Evolutionary conservation across 2,888 invertebrate species (phyloP), one percentile per base, ranked within the genome.

Genomic region (Rhagonycha fulva): DNA sequence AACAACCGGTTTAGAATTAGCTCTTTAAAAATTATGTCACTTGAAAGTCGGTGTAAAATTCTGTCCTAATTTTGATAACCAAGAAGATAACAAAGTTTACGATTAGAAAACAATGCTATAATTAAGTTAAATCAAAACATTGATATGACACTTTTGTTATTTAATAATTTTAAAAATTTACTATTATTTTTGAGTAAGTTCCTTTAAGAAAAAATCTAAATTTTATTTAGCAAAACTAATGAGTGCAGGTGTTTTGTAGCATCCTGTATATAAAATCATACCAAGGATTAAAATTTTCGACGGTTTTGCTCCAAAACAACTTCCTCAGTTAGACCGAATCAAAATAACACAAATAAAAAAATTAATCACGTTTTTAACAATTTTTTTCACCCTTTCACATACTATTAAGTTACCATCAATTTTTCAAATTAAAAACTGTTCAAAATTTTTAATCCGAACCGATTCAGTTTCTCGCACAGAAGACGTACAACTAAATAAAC

Each of bases 401-500:
- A n/a, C n/a, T n/a, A 7, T 19, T 19, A n/a, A 47, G 47, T n/a
- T n/a, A 47, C n/a, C n/a, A n/a, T 9, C 2, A 47, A 47, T 47
- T 47, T 47, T 5, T 47, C n/a, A n/a, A 47, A 47, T 47, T 47
- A n/a, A 2, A 47, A 47, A 47, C 5, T 47, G 4, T n/a, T n/a
- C n/a, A 7, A 47, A n/a, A 47, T n/a, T 47, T 32, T n/a, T n/a
- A 47, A 47, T 47, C 47, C 19, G 63, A 24, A 24, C 47, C 24
- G 63, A 24, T 66, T 24, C n/a, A 66, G 24, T 66, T 66, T 23
- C 63, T 66, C 19, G 24, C 63, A 26, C 66, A 67, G 66, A 70
- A 70, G 70, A 69, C 70, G 66, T 72, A 69, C 70, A 72, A 76
- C 76, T 76, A 76, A 74, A 73, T 70, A 73, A 73, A 76, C 26